Evolutionary conservation across 2,888 invertebrate genomes (phyloP).

Genomic region (Calliscelio sp.): DNA sequence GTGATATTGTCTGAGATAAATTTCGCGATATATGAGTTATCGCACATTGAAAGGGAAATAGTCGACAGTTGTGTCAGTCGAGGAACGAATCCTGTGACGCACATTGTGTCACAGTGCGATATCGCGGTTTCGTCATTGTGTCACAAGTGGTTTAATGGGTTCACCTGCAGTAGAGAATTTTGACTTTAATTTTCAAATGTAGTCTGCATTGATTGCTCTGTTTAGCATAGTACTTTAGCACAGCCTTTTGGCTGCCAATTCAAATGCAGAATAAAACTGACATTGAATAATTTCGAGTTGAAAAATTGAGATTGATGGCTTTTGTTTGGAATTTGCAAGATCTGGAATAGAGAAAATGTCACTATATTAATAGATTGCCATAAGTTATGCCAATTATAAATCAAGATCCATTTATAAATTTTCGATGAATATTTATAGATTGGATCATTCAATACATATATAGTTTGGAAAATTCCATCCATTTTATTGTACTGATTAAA

Average conservation of each 20-base stretch:
- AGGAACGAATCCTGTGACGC: conserved; percentile 33
- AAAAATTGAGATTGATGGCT: not conserved
- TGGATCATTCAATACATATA: not conserved
- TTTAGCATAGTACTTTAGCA: not conserved
- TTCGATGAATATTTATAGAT: conserved; percentile 13
- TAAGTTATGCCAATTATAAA: conserved; percentile 24
- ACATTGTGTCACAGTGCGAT: conserved; percentile 39
- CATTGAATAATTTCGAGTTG: not conserved
- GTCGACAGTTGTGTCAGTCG: conserved; percentile 30
- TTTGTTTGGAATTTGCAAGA: conserved; percentile 8
- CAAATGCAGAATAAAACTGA: not conserved
- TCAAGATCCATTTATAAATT: conserved; percentile 16
- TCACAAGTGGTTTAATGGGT: conserved; percentile 34
- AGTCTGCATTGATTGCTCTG: not conserved
- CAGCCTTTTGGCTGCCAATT: not conserved
- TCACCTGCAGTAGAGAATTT: not conserved
- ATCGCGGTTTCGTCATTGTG: conserved; percentile 31
- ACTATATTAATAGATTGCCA: not conserved
- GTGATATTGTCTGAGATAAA: conserved; percentile 19
- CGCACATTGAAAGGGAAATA: conserved; percentile 21
- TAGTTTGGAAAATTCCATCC: not conserved
- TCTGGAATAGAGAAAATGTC: not conserved
- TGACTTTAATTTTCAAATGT: not conserved
- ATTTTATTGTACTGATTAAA: too few species aligned
- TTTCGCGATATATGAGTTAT: conserved; percentile 5